Conservation (phyloP, 2,888 invertebrate species). For the Candidula unifasciata region DNA sequence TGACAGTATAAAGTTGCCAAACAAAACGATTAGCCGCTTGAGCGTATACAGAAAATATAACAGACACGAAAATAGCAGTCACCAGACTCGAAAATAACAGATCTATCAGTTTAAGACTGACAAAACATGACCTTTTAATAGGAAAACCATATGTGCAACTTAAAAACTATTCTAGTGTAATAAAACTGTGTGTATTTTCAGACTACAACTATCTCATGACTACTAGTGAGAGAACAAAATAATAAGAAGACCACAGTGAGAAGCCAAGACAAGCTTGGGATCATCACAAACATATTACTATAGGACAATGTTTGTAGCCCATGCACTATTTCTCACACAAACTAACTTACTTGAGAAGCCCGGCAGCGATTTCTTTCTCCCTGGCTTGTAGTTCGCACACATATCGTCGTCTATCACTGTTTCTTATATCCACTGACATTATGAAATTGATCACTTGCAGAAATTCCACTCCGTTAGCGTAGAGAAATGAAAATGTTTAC, state of each 20-base stretch:
- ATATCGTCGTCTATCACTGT: conserved; percentile 60
- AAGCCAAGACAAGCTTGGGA: conserved; percentile 41
- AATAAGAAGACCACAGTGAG: conserved; percentile 8
- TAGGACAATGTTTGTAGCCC: conserved; percentile 72
- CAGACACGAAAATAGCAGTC: no score
- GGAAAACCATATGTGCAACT: no score
- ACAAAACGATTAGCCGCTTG: no score
- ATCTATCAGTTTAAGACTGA: no score
- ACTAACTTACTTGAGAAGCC: conserved; percentile 69
- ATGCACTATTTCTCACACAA: conserved; percentile 68
- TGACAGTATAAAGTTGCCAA: no score
- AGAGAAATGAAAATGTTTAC: conserved; percentile 53
- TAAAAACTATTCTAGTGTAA: no score
- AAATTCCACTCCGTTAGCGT: background rate
- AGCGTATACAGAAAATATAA: no score
- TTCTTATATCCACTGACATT: conserved; percentile 66
- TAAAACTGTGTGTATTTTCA: background rate
- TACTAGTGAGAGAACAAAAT: background rate
- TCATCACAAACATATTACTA: conserved; percentile 63
- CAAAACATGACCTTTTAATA: no score
- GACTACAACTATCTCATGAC: background rate
- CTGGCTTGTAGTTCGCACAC: conserved; percentile 50
- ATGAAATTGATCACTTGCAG: conserved; percentile 38
- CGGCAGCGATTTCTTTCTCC: conserved; percentile 68
- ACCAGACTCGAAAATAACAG: no score